Conservation (phyloP, 1,140 invertebrate species). For the Halictus rubicundus region DNA sequence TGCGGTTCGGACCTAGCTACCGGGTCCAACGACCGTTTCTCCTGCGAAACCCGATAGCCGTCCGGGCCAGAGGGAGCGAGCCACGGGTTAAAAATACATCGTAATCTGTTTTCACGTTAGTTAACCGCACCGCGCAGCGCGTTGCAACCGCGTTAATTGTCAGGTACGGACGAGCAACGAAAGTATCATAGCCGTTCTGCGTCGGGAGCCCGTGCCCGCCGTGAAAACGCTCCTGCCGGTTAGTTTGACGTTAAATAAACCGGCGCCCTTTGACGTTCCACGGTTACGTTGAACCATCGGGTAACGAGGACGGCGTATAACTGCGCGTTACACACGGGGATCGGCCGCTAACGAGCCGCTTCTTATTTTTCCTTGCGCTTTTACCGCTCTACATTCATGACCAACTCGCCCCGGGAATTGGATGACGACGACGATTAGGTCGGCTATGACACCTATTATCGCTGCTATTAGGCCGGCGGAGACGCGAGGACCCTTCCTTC, state of each 20-base stretch:
- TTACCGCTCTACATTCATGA: slow-evolving; percentile 1
- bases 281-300: slow-evolving; percentile 10
- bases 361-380: slow-evolving; percentile 42
- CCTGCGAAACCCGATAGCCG: neutral
- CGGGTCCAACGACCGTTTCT: neutral
- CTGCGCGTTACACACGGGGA: neutral
- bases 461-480: too few relatives aligned
- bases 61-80: too few relatives aligned
- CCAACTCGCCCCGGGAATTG: neutral
- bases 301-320: slow-evolving; percentile 14
- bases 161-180: neutral
- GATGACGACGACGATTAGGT: slow-evolving; percentile 22
- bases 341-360: slow-evolving; percentile 21
- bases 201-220: too few relatives aligned
- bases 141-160: slow-evolving; percentile 28
- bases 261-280: slow-evolving; percentile 23
- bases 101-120: slow-evolving; percentile 32
- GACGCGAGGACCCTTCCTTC: too few relatives aligned
- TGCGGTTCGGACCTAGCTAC: slow-evolving; percentile 3
- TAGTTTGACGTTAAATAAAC: slow-evolving; percentile 49
- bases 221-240: slow-evolving; percentile 10
- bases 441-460: neutral
- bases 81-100: slow-evolving; percentile 36
- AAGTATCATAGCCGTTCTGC: slow-evolving; percentile 18
- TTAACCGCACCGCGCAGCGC: neutral